Conservation (phyloP, 2,113 vertebrate genomes). For the Oryzias javanicus region DNA sequence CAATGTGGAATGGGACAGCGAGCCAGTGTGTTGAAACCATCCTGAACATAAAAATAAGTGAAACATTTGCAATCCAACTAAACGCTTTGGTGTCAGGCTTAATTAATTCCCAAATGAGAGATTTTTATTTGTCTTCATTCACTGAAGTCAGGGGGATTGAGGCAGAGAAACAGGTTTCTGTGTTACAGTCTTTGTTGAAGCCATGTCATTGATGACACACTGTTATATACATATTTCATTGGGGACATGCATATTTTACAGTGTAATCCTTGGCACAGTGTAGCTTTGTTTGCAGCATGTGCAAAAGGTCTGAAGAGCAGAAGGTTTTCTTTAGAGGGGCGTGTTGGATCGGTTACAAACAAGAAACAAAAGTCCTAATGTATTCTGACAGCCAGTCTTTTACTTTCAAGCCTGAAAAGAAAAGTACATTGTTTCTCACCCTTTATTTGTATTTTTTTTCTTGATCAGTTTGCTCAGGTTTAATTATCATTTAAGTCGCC, state of each 20-base stretch:
- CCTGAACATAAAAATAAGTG: conserved; percentile 51
- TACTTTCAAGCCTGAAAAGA: conserved; percentile 10
- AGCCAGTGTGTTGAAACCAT: conserved; percentile 60
- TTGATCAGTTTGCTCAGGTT: too few relatives aligned
- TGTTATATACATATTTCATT: conserved; percentile 72
- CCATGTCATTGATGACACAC: conserved; percentile 70
- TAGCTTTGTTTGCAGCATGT: conserved; percentile 63
- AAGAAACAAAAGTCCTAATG: conserved; percentile 29
- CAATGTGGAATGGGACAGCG: conserved; percentile 61
- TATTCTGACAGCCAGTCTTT: conserved; percentile 24
- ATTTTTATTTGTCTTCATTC: conserved; percentile 66
- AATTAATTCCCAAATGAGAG: conserved; percentile 69
- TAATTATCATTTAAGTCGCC: not conserved
- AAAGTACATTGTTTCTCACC: not conserved
- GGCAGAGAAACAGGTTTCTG: conserved; percentile 52
- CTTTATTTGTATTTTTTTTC: not conserved
- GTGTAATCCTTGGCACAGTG: conserved; percentile 62
- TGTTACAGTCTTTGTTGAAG: conserved; percentile 55
- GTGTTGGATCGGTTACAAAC: conserved; percentile 25
- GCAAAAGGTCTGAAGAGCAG: conserved; percentile 37
- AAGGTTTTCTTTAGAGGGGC: conserved; percentile 43
- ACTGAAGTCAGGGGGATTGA: conserved; percentile 67
- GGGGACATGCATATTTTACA: conserved; percentile 73
- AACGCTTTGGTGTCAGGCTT: conserved; percentile 60
- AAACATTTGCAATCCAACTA: conserved; percentile 40